A percentile compares a stretch with the other conserved stretches of the same genome.
These are phyloP conservation scores for Myiozetetes cayanensis DNA, from an alignment of 2,113 vertebrate genomes.

Conservation along the genomic window DNA sequence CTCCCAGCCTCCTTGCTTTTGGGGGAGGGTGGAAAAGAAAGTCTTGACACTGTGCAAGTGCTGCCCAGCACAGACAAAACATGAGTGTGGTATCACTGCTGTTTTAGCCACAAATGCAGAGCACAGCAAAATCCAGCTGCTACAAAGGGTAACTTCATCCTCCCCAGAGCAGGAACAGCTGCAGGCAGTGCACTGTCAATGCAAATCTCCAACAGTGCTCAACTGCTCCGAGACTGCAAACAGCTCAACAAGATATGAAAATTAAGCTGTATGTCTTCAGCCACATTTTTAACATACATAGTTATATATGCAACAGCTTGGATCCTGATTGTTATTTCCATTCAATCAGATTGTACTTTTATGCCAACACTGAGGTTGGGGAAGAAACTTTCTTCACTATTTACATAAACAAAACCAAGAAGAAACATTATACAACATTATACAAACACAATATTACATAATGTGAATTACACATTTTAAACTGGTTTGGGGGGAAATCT, in stretches of 20 bases:
- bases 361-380: neutral
- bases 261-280: neutral
- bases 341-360: neutral
- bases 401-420: neutral
- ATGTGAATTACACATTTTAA: neutral
- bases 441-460: neutral
- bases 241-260: neutral
- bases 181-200: neutral
- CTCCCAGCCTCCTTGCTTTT: neutral
- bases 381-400: neutral
- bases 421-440: neutral
- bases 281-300: neutral
- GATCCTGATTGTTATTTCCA: neutral
- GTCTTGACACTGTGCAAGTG: neutral
- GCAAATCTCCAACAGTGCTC: neutral
- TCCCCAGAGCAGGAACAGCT: neutral
- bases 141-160: neutral
- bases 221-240: neutral
- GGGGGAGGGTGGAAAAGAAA: neutral
- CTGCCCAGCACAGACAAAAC: neutral
- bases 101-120: neutral
- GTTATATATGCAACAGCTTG: neutral
- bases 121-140: neutral
- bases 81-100: neutral
- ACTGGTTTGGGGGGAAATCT: neutral